Evolutionary conservation across 2,113 vertebrate species (phyloP).

Genomic region (Heteronetta atricapilla): DNA sequence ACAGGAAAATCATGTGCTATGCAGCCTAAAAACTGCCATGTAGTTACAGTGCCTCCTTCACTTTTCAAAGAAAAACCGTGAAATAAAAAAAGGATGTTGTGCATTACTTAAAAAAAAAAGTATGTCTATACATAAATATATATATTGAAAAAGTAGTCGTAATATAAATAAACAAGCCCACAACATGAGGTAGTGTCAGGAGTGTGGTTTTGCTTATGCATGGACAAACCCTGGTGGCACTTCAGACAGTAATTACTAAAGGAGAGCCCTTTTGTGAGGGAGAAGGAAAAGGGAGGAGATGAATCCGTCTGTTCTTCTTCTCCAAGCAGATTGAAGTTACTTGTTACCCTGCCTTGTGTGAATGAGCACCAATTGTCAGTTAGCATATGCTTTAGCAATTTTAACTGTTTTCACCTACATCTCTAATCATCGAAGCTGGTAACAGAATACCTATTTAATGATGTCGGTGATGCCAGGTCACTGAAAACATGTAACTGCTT

Average conservation of each 20-base stretch:
- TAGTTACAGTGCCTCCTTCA: background rate
- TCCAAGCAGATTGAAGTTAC: background rate
- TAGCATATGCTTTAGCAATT: background rate
- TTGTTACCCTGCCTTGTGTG: background rate
- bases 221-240: background rate
- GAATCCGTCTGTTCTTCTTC: background rate
- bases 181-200: background rate
- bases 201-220: background rate
- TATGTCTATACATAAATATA: too few species aligned
- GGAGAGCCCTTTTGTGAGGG: background rate
- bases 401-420: background rate
- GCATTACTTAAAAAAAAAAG: background rate
- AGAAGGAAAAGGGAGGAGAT: background rate
- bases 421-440: background rate
- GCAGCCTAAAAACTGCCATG: background rate
- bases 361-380: background rate
- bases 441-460: too few species aligned
- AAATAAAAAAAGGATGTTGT: background rate
- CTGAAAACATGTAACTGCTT: too few species aligned
- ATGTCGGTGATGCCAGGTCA: too few species aligned
- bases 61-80: background rate
- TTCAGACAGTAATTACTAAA: background rate
- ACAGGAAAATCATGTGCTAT: background rate
- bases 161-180: background rate
- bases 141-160: too few species aligned